Evolutionary conservation across 2,797 vertebrate species (phyloP), one percentile per base, ranked within the genome.

Genomic region (Liparis tanakae): DNA sequence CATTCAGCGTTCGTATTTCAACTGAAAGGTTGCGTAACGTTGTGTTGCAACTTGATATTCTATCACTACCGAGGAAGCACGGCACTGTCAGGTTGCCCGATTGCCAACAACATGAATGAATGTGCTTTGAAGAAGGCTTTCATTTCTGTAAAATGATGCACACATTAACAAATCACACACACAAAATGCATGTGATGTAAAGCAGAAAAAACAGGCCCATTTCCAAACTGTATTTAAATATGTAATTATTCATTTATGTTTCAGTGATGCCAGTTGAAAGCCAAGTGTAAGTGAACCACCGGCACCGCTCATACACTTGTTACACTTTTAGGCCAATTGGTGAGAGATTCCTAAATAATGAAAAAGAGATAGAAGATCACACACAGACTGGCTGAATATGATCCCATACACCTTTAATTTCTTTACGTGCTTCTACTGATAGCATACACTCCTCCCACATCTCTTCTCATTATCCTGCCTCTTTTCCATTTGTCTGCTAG

Each of bases 401-500:
- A 70, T 43, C 34, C 33, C 17, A 56, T 57, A 25, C 33, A 33
- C 7, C 12, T 33, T 63, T 20, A 33, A 51, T 65, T 67, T 58
- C 10, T 61, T 53, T 64, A 73, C 51, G 63, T 43, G 54, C 67
- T 13, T 79, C 65, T 48, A 61, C 41, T 76, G 54, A 75, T 37
- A 64, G 51, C 18, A 75, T 46, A 72, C 72, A 80, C 51, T 67
- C 37, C 46, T 68, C 54, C 48, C 20, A 63, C 63, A 72, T 85
- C 44, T 54, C 56, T 46, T 77, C 64, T 59, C 43, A 84, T 84
- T 83, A 86, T 83, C 76, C 71, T 43, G 41, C 51, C 76, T 82
- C 67, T 75, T 85, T 77, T 77, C 79, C 78, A 79, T 81, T 82
- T 81, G 57, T 81, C 72, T 70, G 56, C 64, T 71, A 83, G 76